phyloP scores from a whole-genome alignment of 2,888 invertebrate species.

The Chironomus riparius region DNA sequence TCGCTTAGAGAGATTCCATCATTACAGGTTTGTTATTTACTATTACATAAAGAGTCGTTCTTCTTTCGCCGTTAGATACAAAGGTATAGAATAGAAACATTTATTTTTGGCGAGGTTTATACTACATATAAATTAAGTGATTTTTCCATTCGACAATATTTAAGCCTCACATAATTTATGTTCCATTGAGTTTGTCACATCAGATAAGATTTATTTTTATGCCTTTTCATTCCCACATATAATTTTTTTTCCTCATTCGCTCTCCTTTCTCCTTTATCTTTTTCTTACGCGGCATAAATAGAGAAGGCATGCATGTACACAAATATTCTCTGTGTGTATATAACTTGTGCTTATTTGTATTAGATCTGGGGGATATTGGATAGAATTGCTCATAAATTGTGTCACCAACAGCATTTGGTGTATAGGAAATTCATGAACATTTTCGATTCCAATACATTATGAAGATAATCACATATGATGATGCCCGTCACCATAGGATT shows the following conservation, averaged over 20 bases:
- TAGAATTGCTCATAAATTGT: too few species aligned
- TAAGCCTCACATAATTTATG: conserved; percentile 17
- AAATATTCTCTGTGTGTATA: too few species aligned
- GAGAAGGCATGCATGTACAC: not conserved
- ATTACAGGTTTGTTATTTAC: conserved; percentile 34
- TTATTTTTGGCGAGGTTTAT: too few species aligned
- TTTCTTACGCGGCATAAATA: not conserved
- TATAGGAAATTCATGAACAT: too few species aligned
- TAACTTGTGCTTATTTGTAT: too few species aligned
- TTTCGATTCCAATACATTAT: too few species aligned
- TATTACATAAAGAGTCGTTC: not conserved
- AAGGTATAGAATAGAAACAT: too few species aligned
- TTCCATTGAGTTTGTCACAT: conserved; percentile 20
- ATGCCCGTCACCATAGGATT: too few species aligned
- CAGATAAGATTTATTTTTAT: conserved; percentile 24
- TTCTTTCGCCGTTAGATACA: too few species aligned
- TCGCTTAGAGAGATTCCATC: conserved; percentile 37
- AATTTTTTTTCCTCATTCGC: not conserved
- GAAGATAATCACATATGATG: too few species aligned
- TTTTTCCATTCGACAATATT: not conserved
- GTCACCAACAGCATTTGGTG: too few species aligned
- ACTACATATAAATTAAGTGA: conserved; percentile 11
- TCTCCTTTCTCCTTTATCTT: not conserved
- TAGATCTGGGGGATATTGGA: too few species aligned
- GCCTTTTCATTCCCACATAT: not conserved